phyloP scores from a whole-genome alignment of 2,797 vertebrate genomes.

The Pterois miles region DNA sequence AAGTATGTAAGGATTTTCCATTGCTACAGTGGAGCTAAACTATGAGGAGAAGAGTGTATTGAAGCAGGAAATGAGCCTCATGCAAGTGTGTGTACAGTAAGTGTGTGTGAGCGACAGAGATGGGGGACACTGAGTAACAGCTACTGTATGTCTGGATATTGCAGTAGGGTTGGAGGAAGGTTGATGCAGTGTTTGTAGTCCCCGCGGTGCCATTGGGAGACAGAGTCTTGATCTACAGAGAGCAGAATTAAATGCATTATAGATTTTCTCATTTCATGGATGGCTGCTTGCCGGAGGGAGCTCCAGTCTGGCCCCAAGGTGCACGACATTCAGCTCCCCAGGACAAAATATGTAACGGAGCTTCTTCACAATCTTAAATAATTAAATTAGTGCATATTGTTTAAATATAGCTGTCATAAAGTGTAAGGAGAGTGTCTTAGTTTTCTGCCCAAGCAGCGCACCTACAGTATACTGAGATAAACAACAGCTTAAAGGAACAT shows the following conservation, averaged over 20 bases:
- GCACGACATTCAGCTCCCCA: conserved; percentile 35
- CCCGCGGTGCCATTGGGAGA: conserved; percentile 47
- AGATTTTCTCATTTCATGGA: conserved; percentile 85
- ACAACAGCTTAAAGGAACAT: background rate
- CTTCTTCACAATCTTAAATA: conserved; percentile 32
- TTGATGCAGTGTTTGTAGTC: conserved; percentile 59
- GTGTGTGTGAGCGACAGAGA: background rate
- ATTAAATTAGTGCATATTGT: conserved; percentile 30
- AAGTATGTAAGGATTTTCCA: background rate
- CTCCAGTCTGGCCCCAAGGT: conserved; percentile 48
- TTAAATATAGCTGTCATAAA: conserved; percentile 13
- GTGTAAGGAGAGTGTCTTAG: background rate
- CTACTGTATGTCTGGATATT: conserved; percentile 25
- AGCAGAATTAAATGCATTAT: conserved; percentile 80
- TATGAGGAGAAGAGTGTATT: conserved; percentile 6
- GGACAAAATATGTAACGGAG: conserved; percentile 45
- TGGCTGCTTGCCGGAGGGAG: conserved; percentile 71
- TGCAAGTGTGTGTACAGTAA: background rate
- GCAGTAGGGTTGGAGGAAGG: conserved; percentile 30
- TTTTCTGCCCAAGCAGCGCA: background rate
- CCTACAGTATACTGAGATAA: background rate
- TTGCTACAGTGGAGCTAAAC: background rate
- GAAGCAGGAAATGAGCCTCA: conserved; percentile 5
- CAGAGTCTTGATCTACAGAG: conserved; percentile 71
- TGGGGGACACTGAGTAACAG: conserved; percentile 22